phyloP scores from a whole-genome alignment of 2,113 vertebrate species.

The Malurus alboscapulatus region DNA sequence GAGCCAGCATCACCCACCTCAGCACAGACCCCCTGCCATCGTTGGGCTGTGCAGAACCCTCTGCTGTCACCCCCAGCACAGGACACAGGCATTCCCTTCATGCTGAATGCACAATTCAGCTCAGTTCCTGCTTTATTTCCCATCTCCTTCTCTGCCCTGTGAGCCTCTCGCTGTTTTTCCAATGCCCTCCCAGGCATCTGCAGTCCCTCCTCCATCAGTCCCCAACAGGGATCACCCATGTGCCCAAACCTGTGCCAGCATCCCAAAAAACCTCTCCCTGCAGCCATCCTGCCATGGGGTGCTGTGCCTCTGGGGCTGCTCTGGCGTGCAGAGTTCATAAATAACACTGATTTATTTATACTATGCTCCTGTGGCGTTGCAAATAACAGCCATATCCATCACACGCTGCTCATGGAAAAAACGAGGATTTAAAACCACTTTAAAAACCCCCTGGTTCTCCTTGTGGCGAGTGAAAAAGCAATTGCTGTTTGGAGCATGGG shows the following conservation, averaged over 20 bases:
- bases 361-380: accelerated
- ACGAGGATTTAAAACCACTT: background rate
- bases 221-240: accelerated
- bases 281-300: background rate
- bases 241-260: background rate
- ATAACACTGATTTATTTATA: background rate
- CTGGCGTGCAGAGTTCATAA: background rate
- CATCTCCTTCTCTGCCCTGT: accelerated
- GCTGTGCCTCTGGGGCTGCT: background rate
- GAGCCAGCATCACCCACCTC: background rate
- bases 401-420: background rate
- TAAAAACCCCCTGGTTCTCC: background rate
- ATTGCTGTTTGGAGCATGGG: background rate
- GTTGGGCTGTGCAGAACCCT: background rate
- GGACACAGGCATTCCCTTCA: background rate
- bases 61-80: background rate
- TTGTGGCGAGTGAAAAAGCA: background rate
- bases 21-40: background rate
- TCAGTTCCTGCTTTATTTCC: background rate
- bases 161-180: accelerated
- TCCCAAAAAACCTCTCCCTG: accelerated
- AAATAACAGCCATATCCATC: background rate
- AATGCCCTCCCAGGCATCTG: accelerated
- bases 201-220: background rate
- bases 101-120: background rate